A percentile compares a stretch with the other conserved stretches of the same genome.
Evolutionary conservation across 2,797 vertebrate genomes (phyloP).

Genomic region (Sebastes nivosus): DNA sequence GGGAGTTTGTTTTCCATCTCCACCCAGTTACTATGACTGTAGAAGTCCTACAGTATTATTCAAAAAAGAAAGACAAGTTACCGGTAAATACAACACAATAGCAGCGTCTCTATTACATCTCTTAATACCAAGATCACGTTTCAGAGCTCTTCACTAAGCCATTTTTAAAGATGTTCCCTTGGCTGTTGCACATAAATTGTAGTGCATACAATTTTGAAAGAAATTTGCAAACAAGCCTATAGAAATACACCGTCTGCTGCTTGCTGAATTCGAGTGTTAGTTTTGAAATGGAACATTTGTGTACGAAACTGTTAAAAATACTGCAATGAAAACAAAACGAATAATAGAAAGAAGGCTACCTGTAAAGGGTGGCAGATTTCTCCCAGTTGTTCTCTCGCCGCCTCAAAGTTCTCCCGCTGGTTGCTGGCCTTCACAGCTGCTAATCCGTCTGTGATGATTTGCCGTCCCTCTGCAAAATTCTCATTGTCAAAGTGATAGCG

Average conservation of each 20-base stretch:
- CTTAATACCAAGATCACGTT: neutral
- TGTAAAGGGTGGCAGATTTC: constrained; percentile 65
- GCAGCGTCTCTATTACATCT: neutral
- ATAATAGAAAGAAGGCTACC: constrained; percentile 32
- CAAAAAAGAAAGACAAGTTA: neutral
- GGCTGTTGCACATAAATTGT: neutral
- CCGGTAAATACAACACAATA: neutral
- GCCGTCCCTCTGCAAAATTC: constrained; percentile 28
- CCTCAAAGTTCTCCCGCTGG: constrained; percentile 31
- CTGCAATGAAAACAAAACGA: neutral
- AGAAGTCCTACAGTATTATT: constrained; percentile 67
- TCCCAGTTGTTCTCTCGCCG: constrained; percentile 59
- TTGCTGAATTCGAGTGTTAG: neutral
- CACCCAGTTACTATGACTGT: constrained; percentile 80
- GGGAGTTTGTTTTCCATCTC: constrained; percentile 56
- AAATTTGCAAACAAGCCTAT: neutral
- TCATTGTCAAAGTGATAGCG: constrained; percentile 66
- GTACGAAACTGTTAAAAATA: too few species aligned
- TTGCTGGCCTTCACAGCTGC: constrained; percentile 47
- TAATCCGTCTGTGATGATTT: constrained; percentile 51
- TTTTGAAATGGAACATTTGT: neutral
- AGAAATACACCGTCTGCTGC: neutral
- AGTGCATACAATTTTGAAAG: neutral
- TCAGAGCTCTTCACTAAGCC: neutral
- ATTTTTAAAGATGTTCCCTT: neutral